phyloP scores from a whole-genome alignment of 1,140 invertebrate genomes.

The Bombus impatiens region DNA sequence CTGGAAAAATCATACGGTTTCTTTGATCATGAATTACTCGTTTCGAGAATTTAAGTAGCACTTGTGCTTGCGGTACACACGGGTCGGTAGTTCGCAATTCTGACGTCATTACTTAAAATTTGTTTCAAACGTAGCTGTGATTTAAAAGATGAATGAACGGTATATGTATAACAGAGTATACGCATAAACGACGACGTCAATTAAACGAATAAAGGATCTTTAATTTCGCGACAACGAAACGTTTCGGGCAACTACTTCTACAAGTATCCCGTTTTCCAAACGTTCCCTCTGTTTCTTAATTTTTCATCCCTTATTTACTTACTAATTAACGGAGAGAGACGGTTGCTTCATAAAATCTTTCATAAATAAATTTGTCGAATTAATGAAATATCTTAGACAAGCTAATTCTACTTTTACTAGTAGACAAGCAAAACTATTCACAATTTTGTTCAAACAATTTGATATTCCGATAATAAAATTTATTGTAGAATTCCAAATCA shows the following conservation, averaged over 20 bases:
- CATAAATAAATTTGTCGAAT: background rate
- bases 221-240: conserved; percentile 15
- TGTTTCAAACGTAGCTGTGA: conserved; percentile 7
- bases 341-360: background rate
- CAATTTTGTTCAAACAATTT: no score
- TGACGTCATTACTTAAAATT: conserved; percentile 18
- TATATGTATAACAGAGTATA: background rate
- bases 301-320: background rate
- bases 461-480: background rate
- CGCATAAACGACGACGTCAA: background rate
- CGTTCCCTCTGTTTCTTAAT: background rate
- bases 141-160: conserved; percentile 6
- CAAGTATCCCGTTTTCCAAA: background rate
- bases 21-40: conserved; percentile 19
- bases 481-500: background rate
- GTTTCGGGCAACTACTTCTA: background rate
- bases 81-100: background rate
- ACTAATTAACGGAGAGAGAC: background rate
- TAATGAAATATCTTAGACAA: background rate
- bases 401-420: background rate
- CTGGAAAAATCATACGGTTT: conserved; percentile 2
- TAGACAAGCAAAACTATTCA: background rate
- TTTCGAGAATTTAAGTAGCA: conserved; percentile 29
- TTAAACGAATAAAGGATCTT: conserved; percentile 1
- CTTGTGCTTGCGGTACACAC: conserved; percentile 8